phyloP scores from a whole-genome alignment of 2,888 invertebrate genomes.

The Autographa gamma region DNA sequence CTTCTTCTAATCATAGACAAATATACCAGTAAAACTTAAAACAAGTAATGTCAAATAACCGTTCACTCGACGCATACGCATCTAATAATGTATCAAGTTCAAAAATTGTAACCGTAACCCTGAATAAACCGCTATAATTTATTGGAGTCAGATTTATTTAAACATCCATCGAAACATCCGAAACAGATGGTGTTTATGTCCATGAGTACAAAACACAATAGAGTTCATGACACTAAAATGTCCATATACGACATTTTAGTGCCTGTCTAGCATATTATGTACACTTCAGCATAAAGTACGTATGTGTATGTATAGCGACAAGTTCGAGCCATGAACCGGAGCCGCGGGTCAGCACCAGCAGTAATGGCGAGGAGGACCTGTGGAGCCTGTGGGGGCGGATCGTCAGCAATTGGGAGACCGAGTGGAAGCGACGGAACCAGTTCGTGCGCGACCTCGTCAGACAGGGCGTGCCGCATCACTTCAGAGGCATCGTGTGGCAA shows the following conservation, averaged over 20 bases:
- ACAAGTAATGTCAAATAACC: too few relatives aligned
- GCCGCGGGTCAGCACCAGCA: conserved; percentile 84
- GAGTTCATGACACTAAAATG: background rate
- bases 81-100: too few relatives aligned
- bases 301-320: conserved; percentile 71
- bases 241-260: background rate
- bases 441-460: conserved; percentile 97
- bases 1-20: too few relatives aligned
- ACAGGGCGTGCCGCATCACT: conserved; percentile 98
- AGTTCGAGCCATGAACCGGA: conserved; percentile 82
- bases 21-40: too few relatives aligned
- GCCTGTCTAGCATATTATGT: background rate
- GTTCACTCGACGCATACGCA: too few relatives aligned
- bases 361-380: conserved; percentile 93
- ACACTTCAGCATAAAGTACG: too few relatives aligned
- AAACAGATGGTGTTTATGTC: conserved; percentile 3
- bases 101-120: too few relatives aligned
- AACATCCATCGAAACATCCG: too few relatives aligned
- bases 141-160: too few relatives aligned
- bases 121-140: too few relatives aligned
- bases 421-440: conserved; percentile 95
- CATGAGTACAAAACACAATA: background rate
- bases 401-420: conserved; percentile 98
- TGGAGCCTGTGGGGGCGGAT: conserved; percentile 98
- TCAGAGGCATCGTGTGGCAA: conserved; percentile 99